Base-by-base conservation (phyloP, 2,113 vertebrate species). In the Rhinogobius similis region DNA sequence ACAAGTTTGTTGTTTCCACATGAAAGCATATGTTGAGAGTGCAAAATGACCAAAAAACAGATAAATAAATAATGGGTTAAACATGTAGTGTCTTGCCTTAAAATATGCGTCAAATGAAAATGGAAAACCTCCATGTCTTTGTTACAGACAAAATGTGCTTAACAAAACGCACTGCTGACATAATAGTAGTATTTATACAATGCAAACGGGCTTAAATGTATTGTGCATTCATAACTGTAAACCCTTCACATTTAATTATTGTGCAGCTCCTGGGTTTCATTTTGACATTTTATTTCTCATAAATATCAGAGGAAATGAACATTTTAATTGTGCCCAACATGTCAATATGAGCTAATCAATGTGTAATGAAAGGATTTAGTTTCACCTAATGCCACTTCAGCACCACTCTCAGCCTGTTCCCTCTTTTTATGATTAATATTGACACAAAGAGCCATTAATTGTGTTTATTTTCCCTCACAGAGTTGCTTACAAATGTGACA, bases 371-470 rank as follows among this genome's bases (percentile, higher is more conserved):
- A 61, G 58, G 58, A 18, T 50, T 63, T 29, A 44, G 39, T 58
- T 39, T 52, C 16, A 66, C 32, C 23, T 62, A 55, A 46, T 39
- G 26, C 50, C 50, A 5, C 63, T 32, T 46, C 41, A 71, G 10
- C 10, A 62, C 38, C 18, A n/a, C 46, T 36, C 39, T 38, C 63
- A 38, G 63, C 67, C 64, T 18, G 10, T 66, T 32, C 24, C 26
- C 7, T 32, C 41, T 18, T 23, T 27, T 61, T 61, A 38, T 61
- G 29, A 61, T 61, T 61, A 38, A 36, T 61, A 38, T 36, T 61
- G 58, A 61, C 58, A 61, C 58, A 61, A 16, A 26, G 44, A 53
- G 13, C 43, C 36, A 50, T 48, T 72, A 55, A 67, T 26, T 70
- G 56, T 72, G 32, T 58, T 41, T 50, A 48, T 43, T 26, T 80